Conservation (phyloP, 2,888 invertebrate species). For the Sphaeridia pumilis region DNA sequence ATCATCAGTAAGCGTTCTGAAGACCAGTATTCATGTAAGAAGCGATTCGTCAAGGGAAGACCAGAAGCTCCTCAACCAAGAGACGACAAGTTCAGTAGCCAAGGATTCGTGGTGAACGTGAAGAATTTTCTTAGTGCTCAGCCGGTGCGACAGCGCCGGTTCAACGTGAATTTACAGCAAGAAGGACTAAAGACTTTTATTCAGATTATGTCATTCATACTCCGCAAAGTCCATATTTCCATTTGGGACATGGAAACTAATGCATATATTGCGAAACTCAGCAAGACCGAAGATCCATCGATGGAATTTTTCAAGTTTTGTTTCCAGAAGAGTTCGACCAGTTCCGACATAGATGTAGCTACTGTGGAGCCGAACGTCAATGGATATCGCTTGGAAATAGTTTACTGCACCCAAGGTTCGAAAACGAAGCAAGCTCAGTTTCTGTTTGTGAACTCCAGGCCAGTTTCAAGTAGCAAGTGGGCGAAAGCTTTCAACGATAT, state of each 20-base stretch:
- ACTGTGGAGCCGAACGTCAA: not conserved
- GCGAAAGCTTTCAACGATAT: not conserved
- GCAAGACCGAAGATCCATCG: not conserved
- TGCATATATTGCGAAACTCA: not conserved
- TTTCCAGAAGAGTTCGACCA: not conserved
- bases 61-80: constrained; percentile 38
- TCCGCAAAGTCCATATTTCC: constrained; percentile 40
- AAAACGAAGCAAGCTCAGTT: constrained; percentile 45
- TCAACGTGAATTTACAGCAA: constrained; percentile 47
- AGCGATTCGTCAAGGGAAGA: constrained; percentile 47
- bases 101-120: constrained; percentile 61
- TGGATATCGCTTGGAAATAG: not conserved
- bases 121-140: constrained; percentile 53
- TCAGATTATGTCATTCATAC: constrained; percentile 52
- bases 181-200: constrained; percentile 50
- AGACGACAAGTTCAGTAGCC: constrained; percentile 46
- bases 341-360: not conserved
- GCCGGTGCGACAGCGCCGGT: constrained; percentile 49
- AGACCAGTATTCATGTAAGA: constrained; percentile 46
- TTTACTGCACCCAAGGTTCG: not conserved
- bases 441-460: constrained; percentile 55
- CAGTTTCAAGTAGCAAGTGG: constrained; percentile 44
- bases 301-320: not conserved
- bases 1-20: constrained; percentile 48
- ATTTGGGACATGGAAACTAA: constrained; percentile 16